Percentiles rank a stretch among this genome's conserved stretches.
Evolutionary conservation across 2,113 vertebrate species (phyloP).

Genomic region (Chionodraco myersi): DNA sequence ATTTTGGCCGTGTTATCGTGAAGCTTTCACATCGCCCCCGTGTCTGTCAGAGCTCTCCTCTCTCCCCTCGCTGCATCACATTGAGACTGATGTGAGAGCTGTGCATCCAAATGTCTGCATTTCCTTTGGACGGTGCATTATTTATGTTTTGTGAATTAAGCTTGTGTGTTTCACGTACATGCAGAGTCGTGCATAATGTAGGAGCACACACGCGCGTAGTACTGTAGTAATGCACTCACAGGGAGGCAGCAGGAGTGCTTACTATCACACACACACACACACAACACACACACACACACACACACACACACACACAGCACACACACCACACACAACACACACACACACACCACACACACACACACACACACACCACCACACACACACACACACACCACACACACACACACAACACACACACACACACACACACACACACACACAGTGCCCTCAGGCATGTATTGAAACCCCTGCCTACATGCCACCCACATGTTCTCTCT

Average conservation of each 20-base stretch:
- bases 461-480: slow-evolving; percentile 48
- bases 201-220: not conserved
- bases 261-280: not conserved
- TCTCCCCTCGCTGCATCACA: not conserved
- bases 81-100: not conserved
- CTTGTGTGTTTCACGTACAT: slow-evolving; percentile 16
- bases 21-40: no score
- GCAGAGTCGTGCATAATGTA: slow-evolving; percentile 50
- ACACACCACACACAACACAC: not conserved
- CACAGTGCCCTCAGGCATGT: slow-evolving; percentile 29
- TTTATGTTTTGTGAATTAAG: slow-evolving; percentile 53
- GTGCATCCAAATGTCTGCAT: slow-evolving; percentile 12
- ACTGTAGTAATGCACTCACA: not conserved
- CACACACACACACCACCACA: no score
- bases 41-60: no score
- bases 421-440: not conserved
- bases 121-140: slow-evolving; percentile 37
- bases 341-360: not conserved
- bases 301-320: not conserved
- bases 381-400: not conserved
- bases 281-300: not conserved
- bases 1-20: no score
- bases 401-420: not conserved
- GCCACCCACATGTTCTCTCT: slow-evolving; percentile 33
- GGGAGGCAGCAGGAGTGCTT: slow-evolving; percentile 11